Base-by-base conservation (phyloP, 2,888 invertebrate species). In the Prenolepis imparis region DNA sequence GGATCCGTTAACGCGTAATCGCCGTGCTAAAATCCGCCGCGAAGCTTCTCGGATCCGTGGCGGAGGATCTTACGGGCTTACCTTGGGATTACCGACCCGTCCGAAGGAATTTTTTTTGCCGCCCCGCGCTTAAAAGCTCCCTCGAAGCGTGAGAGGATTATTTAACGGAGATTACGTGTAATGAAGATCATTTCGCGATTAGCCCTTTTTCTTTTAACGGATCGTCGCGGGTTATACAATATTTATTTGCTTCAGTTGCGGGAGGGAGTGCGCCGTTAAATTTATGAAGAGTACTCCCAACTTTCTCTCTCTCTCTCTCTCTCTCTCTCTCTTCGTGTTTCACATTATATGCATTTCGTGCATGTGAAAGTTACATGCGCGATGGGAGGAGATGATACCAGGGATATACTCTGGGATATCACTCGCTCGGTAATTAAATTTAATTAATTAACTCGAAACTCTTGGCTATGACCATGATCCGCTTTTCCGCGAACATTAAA, bases 401-500 rank as follows among this genome's bases (percentile, higher is more conserved):
- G 67, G 57, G 59, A 44, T 44, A 68, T 59, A 68, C 68, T 39
- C 78, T 32, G 21, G 68, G 18, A 68, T 68, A 78, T 36, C 78
- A 59, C 41, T 67, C 68, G 21, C 68, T 68, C 12, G 28, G 75
- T 77, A 77, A 77, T 77, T 77, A 77, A 77, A 66, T 77, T 66
- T 77, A 77, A 77, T 77, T 77, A 77, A 77, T 77, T 77, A 77
- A 77, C 75, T 77, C 12, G 55, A 77, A 75, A 77, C 66, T 77
- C 66, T 77, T 52, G 66, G 75, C 55, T 77, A 48, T 66, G 77
- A 66, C 75, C 64, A 66, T 66, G 64, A 77, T 77, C 66, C 66
- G 74, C 74, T 78, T 78, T 68, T 68, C 64, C 32, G 44, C 39
- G 28, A 59, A 57, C 57, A n/a, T 68, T 68, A 78, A 78, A 78